Conservation (phyloP, 2,797 vertebrate genomes). For the Heterohyrax brucei region DNA sequence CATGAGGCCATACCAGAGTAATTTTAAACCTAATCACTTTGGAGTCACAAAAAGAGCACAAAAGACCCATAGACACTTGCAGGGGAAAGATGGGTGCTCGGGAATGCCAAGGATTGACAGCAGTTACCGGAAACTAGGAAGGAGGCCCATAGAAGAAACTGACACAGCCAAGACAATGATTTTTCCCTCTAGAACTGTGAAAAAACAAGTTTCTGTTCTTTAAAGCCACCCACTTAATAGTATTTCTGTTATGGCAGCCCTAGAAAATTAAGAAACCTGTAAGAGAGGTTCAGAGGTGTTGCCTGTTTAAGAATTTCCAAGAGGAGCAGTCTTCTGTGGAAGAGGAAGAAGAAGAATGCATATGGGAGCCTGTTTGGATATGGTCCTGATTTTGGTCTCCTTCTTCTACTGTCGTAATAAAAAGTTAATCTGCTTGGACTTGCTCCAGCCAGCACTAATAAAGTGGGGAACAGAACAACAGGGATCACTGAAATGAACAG, state of each 20-base stretch:
- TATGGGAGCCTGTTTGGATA: not conserved
- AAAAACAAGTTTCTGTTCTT: not conserved
- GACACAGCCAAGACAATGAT: not conserved
- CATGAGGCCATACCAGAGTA: not conserved
- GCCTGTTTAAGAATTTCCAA: slow-evolving; percentile 25
- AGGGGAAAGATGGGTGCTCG: not conserved
- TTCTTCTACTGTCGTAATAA: slow-evolving; percentile 65
- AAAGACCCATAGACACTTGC: not conserved
- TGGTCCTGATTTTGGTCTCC: slow-evolving; percentile 53
- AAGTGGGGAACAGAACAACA: slow-evolving; percentile 58
- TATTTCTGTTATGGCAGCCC: not conserved
- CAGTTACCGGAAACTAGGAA: not conserved
- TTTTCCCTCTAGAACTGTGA: not conserved
- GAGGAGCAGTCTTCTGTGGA: not conserved
- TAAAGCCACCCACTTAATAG: not conserved
- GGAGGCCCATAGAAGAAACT: not conserved
- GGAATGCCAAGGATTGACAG: not conserved
- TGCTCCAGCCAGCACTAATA: slow-evolving; percentile 21
- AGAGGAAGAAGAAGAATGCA: not conserved
- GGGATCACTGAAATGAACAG: slow-evolving; percentile 1
- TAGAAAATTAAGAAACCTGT: not conserved
- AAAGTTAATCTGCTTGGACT: slow-evolving; percentile 69
- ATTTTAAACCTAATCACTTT: not conserved
- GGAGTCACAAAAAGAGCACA: not conserved
- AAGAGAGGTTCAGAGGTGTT: not conserved